These are phyloP conservation scores for Oligia fasciuncula DNA, from an alignment of 2,888 invertebrate species.

Conservation along the genomic window DNA sequence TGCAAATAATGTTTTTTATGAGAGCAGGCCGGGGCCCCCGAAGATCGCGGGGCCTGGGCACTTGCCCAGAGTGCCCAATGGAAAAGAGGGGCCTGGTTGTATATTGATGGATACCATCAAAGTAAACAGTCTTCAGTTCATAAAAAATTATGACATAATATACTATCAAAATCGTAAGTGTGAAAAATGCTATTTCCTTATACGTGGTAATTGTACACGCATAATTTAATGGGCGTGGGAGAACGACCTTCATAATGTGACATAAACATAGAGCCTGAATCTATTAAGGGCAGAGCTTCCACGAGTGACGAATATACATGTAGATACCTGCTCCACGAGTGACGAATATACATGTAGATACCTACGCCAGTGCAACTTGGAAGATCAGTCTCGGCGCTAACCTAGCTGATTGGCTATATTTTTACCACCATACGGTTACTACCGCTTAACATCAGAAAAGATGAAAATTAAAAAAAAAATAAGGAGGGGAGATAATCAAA, in stretches of 20 bases:
- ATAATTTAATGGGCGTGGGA: conserved; percentile 31
- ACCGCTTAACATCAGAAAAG: too few species aligned
- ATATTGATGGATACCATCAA: conserved; percentile 10
- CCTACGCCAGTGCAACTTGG: too few species aligned
- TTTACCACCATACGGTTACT: too few species aligned
- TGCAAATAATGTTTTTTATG: too few species aligned
- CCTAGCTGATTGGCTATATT: too few species aligned
- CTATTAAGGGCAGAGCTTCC: not conserved
- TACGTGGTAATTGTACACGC: conserved; percentile 10
- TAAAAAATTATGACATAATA: not conserved
- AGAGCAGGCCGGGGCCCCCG: too few species aligned
- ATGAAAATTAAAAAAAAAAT: too few species aligned
- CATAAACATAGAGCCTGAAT: not conserved
- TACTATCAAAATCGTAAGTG: conserved; percentile 8
- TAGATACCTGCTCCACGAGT: not conserved
- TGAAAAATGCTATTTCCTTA: conserved; percentile 4
- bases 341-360: not conserved
- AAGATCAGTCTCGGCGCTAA: too few species aligned
- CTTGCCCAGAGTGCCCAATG: too few species aligned
- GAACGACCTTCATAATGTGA: conserved; percentile 12
- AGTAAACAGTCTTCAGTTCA: not conserved
- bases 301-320: not conserved
- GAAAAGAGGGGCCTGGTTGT: too few species aligned
- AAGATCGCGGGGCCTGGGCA: too few species aligned
- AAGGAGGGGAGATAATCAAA: too few species aligned